Percentiles rank a stretch among this genome's conserved stretches.
These are phyloP conservation scores for Brachymystax lenok DNA, from an alignment of 2,797 vertebrate species.

Conservation along the genomic window DNA sequence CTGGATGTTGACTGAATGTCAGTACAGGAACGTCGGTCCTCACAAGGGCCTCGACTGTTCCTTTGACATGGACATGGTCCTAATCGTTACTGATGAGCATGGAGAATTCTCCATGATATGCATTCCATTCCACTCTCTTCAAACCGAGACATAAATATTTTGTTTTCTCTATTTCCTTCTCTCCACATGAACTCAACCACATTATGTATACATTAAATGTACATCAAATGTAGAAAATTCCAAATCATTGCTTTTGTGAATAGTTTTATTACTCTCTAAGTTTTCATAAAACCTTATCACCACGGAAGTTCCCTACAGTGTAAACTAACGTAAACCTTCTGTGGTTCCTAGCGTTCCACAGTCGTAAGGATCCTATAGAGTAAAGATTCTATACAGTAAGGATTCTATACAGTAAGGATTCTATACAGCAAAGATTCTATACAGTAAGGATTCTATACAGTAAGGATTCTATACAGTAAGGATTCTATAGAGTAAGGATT, in stretches of 20 bases:
- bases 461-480: no score
- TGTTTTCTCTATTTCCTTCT: not conserved
- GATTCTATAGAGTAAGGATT: no score
- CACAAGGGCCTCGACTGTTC: conserved; percentile 4
- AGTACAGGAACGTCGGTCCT: conserved; percentile 24
- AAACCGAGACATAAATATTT: not conserved
- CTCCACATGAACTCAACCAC: conserved; percentile 11
- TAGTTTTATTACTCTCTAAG: conserved; percentile 39
- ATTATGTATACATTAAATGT: conserved; percentile 7
- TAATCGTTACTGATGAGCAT: conserved; percentile 22
- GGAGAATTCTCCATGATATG: conserved; percentile 24
- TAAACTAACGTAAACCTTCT: conserved; percentile 38
- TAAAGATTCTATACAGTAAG: conserved; percentile 20
- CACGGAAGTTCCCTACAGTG: conserved; percentile 27
- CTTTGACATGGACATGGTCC: conserved; percentile 16
- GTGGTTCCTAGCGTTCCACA: not conserved
- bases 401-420: no score
- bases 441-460: no score
- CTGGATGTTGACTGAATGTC: conserved; percentile 31
- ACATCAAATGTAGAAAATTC: conserved; percentile 18
- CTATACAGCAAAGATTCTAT: no score
- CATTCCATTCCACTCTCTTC: not conserved
- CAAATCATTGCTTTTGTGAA: conserved; percentile 34
- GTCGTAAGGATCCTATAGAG: conserved; percentile 52
- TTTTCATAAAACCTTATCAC: conserved; percentile 42